phyloP scores from a whole-genome alignment of 1,140 invertebrate species.

The Gonioctena quinquepunctata region DNA sequence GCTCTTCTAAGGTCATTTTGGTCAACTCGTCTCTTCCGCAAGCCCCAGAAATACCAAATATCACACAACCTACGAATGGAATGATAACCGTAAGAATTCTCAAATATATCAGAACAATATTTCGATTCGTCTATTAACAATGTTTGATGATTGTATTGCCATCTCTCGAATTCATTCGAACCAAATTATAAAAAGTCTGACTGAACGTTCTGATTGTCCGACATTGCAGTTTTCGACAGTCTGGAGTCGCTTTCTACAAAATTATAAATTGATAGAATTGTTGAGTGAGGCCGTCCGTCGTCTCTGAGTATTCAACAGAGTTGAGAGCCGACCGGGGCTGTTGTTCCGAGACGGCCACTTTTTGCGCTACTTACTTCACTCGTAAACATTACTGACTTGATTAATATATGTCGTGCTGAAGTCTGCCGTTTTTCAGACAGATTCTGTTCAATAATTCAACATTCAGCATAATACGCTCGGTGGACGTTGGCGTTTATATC shows the following conservation, averaged over 20 bases:
- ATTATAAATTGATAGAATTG: conserved; percentile 1
- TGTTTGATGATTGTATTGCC: too few relatives aligned
- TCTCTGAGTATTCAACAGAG: neutral
- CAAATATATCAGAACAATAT: too few relatives aligned
- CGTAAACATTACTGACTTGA: conserved; percentile 1
- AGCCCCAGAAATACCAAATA: too few relatives aligned
- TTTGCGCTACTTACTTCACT: neutral
- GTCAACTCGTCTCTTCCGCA: too few relatives aligned
- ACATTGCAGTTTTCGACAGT: neutral
- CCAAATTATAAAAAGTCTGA: neutral
- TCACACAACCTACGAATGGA: too few relatives aligned
- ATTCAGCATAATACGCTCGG: neutral
- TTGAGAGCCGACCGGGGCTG: neutral
- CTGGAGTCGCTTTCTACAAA: neutral
- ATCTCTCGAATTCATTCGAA: too few relatives aligned
- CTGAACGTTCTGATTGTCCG: neutral
- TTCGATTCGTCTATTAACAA: too few relatives aligned
- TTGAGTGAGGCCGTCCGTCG: neutral
- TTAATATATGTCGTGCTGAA: neutral
- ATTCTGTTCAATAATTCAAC: conserved; percentile 1
- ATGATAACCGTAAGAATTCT: too few relatives aligned
- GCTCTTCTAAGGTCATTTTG: too few relatives aligned
- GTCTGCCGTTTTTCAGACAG: neutral
- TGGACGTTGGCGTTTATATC: neutral
- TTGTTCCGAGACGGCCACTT: neutral